Evolutionary conservation across 1,140 invertebrate species (phyloP).

Genomic region (Philopotamus ludificatus): DNA sequence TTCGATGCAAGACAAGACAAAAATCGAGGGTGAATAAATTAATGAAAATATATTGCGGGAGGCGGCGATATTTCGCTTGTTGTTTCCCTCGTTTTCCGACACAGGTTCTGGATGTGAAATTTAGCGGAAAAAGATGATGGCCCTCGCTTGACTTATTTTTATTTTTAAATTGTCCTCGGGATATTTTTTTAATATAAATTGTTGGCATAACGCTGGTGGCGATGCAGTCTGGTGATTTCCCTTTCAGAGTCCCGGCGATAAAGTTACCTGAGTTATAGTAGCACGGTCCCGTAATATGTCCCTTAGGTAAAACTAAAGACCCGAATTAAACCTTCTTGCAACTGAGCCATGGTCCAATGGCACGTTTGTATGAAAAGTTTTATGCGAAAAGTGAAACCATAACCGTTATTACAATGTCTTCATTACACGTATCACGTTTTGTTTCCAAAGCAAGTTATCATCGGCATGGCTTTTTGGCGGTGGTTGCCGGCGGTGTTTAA

Average conservation of each 20-base stretch:
- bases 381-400: constrained; percentile 22
- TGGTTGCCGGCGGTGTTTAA: too few species aligned
- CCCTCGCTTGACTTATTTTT: constrained; percentile 37
- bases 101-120: constrained; percentile 17
- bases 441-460: too few species aligned
- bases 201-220: too few species aligned
- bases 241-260: constrained; percentile 25
- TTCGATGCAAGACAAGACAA: constrained; percentile 4
- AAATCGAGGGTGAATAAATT: constrained; percentile 39
- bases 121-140: constrained; percentile 28
- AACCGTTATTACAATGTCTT: constrained; percentile 6
- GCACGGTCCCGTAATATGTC: constrained; percentile 31
- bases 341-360: too few species aligned
- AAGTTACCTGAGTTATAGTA: constrained; percentile 33
- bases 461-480: not conserved
- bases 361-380: not conserved
- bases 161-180: constrained; percentile 10
- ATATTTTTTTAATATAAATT: not conserved
- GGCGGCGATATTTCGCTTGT: constrained; percentile 37
- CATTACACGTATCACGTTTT: constrained; percentile 1
- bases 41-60: constrained; percentile 30
- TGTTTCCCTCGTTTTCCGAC: constrained; percentile 20
- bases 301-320: constrained; percentile 40
- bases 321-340: constrained; percentile 35
- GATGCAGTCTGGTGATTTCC: constrained; percentile 10